Conservation (phyloP, 2,888 invertebrate genomes). For the Hartigia nigra region DNA sequence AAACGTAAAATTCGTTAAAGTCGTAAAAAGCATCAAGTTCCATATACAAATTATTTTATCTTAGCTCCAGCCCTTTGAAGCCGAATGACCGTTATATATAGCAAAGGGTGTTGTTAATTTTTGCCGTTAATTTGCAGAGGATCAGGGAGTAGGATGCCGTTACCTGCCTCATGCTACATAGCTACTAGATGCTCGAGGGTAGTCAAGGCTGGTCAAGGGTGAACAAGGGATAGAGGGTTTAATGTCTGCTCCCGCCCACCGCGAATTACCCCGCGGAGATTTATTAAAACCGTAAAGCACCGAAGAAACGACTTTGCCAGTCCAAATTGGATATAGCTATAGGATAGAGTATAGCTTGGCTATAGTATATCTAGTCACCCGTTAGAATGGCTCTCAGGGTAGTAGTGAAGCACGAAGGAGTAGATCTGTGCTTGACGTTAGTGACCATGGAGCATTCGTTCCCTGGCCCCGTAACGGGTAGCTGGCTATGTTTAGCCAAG, state of each 20-base stretch:
- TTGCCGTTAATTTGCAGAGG: conserved; percentile 38
- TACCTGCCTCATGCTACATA: not conserved
- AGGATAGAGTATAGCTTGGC: not conserved
- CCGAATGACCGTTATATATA: not conserved
- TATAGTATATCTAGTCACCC: not conserved
- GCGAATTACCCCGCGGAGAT: conserved; percentile 62
- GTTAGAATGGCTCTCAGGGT: not conserved
- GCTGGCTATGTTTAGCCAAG: conserved; percentile 44
- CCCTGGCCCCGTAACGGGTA: not conserved
- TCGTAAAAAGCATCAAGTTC: not conserved
- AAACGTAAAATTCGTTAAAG: not conserved
- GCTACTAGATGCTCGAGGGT: conserved; percentile 3
- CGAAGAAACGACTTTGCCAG: conserved; percentile 57
- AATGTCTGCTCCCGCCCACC: conserved; percentile 56
- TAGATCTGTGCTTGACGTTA: conserved; percentile 53
- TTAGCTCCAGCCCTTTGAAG: not conserved
- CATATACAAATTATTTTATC: not conserved
- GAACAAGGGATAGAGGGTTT: conserved; percentile 37
- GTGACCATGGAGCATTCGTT: conserved; percentile 52
- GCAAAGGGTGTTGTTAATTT: conserved; percentile 29
- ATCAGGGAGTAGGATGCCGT: conserved; percentile 12
- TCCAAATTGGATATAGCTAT: conserved; percentile 20
- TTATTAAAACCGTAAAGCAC: conserved; percentile 64
- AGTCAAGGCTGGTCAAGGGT: conserved; percentile 6
- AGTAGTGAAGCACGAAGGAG: not conserved